Percentiles rank a stretch among this genome's conserved stretches.
Evolutionary conservation across 2,888 invertebrate species (phyloP).

Genomic region (Thymelicus sylvestris): DNA sequence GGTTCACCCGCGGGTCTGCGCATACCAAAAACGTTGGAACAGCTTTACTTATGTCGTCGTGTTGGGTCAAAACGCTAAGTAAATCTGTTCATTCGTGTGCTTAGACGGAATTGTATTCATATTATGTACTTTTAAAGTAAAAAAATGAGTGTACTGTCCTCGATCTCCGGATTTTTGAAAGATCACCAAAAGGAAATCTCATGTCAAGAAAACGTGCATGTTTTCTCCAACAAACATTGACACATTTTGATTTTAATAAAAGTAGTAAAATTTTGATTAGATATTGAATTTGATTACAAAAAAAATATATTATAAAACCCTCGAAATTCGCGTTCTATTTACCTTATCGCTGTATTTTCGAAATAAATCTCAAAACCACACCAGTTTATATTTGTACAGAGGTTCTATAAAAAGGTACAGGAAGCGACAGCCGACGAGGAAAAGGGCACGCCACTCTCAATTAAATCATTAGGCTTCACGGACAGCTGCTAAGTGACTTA

Average conservation of each 20-base stretch:
- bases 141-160: too few relatives aligned
- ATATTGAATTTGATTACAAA: too few relatives aligned
- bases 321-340: background rate
- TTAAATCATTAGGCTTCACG: constrained; percentile 24
- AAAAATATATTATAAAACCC: too few relatives aligned
- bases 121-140: too few relatives aligned
- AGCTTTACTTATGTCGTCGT: background rate
- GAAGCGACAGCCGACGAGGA: constrained; percentile 5
- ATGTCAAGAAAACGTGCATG: too few relatives aligned
- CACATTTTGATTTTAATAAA: too few relatives aligned
- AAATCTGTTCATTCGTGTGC: background rate
- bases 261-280: too few relatives aligned
- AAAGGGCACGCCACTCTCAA: constrained; percentile 27
- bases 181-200: too few relatives aligned
- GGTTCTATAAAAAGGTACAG: background rate
- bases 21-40: background rate
- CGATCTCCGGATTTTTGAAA: too few relatives aligned
- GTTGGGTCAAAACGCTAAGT: background rate
- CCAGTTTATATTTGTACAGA: too few relatives aligned
- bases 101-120: too few relatives aligned
- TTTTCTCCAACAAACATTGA: too few relatives aligned
- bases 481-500: constrained; percentile 32
- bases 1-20: background rate
- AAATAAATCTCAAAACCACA: background rate
- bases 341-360: background rate